Base-by-base conservation (phyloP, 1,140 invertebrate genomes). In the Drosophila paulistorum region DNA sequence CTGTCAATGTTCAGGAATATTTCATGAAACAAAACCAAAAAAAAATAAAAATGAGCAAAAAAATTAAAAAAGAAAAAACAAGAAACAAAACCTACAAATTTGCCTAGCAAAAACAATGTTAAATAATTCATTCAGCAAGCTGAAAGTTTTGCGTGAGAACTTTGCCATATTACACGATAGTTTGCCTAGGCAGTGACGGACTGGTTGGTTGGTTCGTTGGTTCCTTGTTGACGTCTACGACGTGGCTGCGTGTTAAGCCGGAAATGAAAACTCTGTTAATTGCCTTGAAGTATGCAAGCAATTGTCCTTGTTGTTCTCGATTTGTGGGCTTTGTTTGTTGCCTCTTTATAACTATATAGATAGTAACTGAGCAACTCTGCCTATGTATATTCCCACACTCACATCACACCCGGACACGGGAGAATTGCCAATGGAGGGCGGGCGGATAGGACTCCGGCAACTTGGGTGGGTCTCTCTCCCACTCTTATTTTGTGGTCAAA, bases 221-320 rank as follows among this genome's bases (percentile, higher is more conserved):
- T 30, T 30, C 30, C 79, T 41, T 62, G 64, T 64, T 68, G 72
- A 62, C 62, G 68, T 59, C 41, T 20, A 17, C 67, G 63, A 68
- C 77, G 39, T 3, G 26, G 55, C 81, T 87, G 82, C 82, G 83
- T 89, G 84, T 74, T 64, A 83, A 89, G 65, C 76, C 83, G 84
- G 84, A 87, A 87, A 87, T 89, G 77, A 80, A 89, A 89, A 78
- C 71, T 81, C 77, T 71, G 80, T 84, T 87, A 87, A 87, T 87
- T 87, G 85, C 80, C 84, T 59, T 80, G 77, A 89, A 87, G 84
- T 89, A 90, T 90, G 84, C 80, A 74, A 68, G 59, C 65, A 65
- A 74, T 82, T 67, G 70, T 67, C 39, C 65, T 81, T 68, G 51
- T 71, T 79, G 48, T 74, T 78, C 62, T 60, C 54, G 37, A 62